Evolutionary conservation across 2,888 invertebrate genomes (phyloP), one percentile per base, ranked within the genome.

Genomic region (Cephus runcator): DNA sequence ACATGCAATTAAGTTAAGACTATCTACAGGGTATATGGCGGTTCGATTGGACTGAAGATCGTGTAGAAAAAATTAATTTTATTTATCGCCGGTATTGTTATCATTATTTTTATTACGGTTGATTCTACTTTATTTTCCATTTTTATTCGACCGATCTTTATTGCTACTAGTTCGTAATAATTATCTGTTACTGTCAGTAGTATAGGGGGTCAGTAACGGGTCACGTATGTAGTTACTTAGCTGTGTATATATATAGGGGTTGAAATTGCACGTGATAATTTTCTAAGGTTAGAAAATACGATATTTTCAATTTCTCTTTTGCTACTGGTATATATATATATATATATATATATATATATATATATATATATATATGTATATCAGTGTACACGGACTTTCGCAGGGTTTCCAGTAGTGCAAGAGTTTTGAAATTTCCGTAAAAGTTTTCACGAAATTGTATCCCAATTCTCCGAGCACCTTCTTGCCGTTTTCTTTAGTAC

Each of bases 71-170:
- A 56, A 56, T 23, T 6, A 2, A 40, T 40, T 56, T 0, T 23
- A 9, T 9, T 56, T 56, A 23, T 1, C 6, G 6, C 0, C 15
- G 40, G 40, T 6, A 23, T 56, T 23, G 0, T 23, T 56, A 23
- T 23, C 23, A 23, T 23, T 56, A 9, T 56, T 23, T 56, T 56
- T 0, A 15, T 56, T 23, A 0, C 9, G 56, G 9, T 34, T n/a
- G 76, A 34, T 68, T 69, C 69, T 35, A 69, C 80, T 81, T 84
- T 76, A 75, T 77, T 80, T 75, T 33, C 68, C 82, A 82, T 83
- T 56, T 23, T 23, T 56, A 56, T 56, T 23, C 1, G 1, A 6
- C 1, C 6, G 0, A 23, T 56, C 4, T 56, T 23, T 1, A 9
- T 56, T 23, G 40, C 6, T 23, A 2, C 1, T 56, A 15, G 1